Percentiles rank a stretch among this genome's conserved stretches.
Conservation (phyloP, 2,113 vertebrate species). For the Ellobius talpinus region DNA sequence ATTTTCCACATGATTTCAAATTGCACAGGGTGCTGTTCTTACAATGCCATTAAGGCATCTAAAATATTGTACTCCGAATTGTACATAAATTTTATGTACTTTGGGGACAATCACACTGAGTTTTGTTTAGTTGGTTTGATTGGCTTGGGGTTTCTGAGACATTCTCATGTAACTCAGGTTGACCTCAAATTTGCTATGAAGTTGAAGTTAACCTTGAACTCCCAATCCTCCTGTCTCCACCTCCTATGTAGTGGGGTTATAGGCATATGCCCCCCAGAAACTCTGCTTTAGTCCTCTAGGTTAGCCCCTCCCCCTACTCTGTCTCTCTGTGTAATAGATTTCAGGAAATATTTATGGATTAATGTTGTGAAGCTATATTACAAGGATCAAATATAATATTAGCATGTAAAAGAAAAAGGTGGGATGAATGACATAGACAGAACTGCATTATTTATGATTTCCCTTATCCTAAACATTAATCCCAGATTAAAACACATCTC, state of each 20-base stretch:
- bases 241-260: not conserved
- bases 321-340: not conserved
- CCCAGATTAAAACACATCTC: conserved; percentile 4
- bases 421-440: conserved; percentile 23
- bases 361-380: not conserved
- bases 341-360: conserved; percentile 46
- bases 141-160: not conserved
- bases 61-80: conserved; percentile 35
- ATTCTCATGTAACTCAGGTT: not conserved
- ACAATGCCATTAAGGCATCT: not conserved
- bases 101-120: not conserved
- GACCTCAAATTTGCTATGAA: not conserved
- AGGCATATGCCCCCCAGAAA: not conserved
- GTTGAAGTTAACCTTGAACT: not conserved
- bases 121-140: not conserved
- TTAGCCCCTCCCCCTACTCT: not conserved
- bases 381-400: conserved; percentile 30
- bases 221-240: not conserved
- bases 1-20: not conserved
- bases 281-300: not conserved
- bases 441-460: not conserved
- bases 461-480: conserved; percentile 1
- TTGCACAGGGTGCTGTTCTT: not conserved
- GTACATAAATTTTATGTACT: conserved; percentile 17
- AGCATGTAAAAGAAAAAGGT: not conserved